Percentiles rank a stretch among this genome's conserved stretches.
phyloP scores from a whole-genome alignment of 1,140 invertebrate genomes.

The Patella vulgata region DNA sequence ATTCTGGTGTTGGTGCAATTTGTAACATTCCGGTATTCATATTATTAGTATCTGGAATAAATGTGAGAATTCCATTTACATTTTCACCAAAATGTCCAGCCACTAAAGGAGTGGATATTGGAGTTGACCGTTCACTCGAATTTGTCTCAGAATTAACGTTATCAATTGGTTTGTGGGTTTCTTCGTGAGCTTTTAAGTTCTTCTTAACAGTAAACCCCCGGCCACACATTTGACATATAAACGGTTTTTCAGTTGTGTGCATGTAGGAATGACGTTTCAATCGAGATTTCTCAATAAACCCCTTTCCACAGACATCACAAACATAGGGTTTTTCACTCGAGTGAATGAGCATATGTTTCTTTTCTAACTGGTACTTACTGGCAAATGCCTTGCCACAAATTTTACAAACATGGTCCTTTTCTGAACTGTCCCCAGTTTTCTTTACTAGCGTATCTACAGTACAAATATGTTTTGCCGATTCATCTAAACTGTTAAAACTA shows the following conservation, averaged over 20 bases:
- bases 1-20: too few relatives aligned
- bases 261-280: slow-evolving; percentile 9
- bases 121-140: too few relatives aligned
- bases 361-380: neutral
- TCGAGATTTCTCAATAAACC: slow-evolving; percentile 2
- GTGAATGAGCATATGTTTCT: slow-evolving; percentile 2
- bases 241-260: slow-evolving; percentile 5
- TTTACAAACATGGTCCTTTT: slow-evolving; percentile 8
- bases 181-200: slow-evolving; percentile 5
- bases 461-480: too few relatives aligned
- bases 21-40: too few relatives aligned
- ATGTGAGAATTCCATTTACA: too few relatives aligned
- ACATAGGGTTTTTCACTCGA: slow-evolving; percentile 12
- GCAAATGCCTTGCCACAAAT: slow-evolving; percentile 15
- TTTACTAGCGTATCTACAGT: too few relatives aligned
- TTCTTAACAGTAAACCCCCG: neutral
- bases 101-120: too few relatives aligned
- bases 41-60: too few relatives aligned
- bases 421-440: slow-evolving; percentile 1
- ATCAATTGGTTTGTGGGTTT: neutral
- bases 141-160: too few relatives aligned
- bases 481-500: too few relatives aligned
- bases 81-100: too few relatives aligned
- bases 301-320: slow-evolving; percentile 17
- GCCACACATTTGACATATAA: slow-evolving; percentile 9